Base-by-base conservation (phyloP, 2,113 vertebrate genomes). In the Dendropsophus ebraccatus region DNA sequence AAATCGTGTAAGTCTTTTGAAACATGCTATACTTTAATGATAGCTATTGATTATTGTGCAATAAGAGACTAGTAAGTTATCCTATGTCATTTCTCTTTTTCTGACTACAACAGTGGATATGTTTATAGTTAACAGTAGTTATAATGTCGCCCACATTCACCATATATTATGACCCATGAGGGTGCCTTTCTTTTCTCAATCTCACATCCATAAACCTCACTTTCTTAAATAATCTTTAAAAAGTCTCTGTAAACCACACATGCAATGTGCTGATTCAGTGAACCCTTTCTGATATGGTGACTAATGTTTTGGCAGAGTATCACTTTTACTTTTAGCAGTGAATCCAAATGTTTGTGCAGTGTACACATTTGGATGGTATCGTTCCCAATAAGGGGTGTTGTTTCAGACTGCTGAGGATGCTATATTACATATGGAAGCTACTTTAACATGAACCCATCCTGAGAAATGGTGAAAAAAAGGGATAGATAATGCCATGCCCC, bases 301-400 rank as follows among this genome's bases (percentile, higher is more conserved):
- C 81, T 88, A 88, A 92, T 89, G 92, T 93, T 84, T 91, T 92
- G 90, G 90, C 89, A 35, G 30, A 17, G 17, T 70, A 70, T 37
- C 91, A 60, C 87, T 88, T 84, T 45, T 91, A 70, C 88, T 88
- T 87, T 49, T 91, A 92, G 91, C 91, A 93, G 89, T 19, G 32
- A 90, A 90, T 49, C 77, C 84, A 87, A 70, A 91, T 92, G 81
- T 88, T 93, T 90, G 88, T 84, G 90, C 69, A 87, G 56, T 90
- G 92, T 90, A 91, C 90, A 60, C 89, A 85, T 89, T 91, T 92
- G 91, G 89, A 90, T 90, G 87, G 84, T 90, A 83, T 88, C 16
- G 49, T 90, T 41, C 58, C 25, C 81, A 77, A 56, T 85, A 80
- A 87, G 35, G 74, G 81, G 89, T 87, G 35, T 67, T 91, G 19